A percentile compares a stretch with the other conserved stretches of the same genome.
These are phyloP conservation scores for Catostomus latipinnis DNA, from an alignment of 2,797 vertebrate genomes.

Conservation along the genomic window DNA sequence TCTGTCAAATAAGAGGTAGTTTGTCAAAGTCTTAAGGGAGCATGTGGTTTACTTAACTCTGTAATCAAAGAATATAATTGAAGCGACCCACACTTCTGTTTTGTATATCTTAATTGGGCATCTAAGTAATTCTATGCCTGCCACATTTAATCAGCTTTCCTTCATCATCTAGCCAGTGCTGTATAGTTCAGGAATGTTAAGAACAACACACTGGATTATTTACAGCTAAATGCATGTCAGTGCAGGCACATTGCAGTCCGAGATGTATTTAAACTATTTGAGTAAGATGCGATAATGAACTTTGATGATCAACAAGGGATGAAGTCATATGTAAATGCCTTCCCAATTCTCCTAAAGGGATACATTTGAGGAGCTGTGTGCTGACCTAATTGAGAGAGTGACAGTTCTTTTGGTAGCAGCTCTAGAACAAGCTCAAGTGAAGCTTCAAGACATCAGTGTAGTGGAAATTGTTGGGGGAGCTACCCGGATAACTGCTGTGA, in stretches of 20 bases:
- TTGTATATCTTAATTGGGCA: no score
- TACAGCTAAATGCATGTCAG: neutral
- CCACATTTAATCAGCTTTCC: no score
- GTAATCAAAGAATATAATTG: no score
- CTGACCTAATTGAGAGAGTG: conserved; percentile 77
- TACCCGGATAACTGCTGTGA: conserved; percentile 80
- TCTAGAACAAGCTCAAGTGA: conserved; percentile 77
- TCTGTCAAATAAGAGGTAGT: no score
- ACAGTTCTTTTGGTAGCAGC: conserved; percentile 71
- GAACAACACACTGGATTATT: neutral
- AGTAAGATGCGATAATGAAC: no score
- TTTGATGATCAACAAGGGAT: neutral
- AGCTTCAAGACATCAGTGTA: conserved; percentile 76
- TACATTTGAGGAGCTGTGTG: conserved; percentile 81
- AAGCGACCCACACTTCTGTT: no score
- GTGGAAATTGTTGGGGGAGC: conserved; percentile 83
- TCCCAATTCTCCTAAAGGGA: conserved; percentile 64
- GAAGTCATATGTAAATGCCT: neutral
- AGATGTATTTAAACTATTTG: neutral
- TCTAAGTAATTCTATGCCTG: no score
- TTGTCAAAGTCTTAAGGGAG: no score
- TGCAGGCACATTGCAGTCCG: neutral
- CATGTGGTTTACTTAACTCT: no score
- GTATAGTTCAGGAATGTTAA: no score
- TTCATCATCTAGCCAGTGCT: no score